Conservation (phyloP, 2,888 invertebrate species). For the Auanema sp. region DNA sequence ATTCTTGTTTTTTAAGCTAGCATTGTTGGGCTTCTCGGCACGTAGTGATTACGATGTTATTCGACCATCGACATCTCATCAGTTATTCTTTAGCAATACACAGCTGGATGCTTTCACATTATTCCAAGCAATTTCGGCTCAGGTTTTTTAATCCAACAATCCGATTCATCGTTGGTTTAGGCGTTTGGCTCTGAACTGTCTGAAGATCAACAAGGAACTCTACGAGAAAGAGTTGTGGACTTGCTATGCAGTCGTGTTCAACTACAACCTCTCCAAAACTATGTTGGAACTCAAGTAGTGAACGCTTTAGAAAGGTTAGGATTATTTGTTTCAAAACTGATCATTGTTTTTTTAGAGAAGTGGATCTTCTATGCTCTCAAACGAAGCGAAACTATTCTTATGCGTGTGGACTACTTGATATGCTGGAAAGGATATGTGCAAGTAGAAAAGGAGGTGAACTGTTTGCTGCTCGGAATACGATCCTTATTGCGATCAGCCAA, state of each 20-base stretch:
- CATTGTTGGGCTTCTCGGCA: conserved; percentile 33
- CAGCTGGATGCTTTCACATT: conserved; percentile 69
- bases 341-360: conserved; percentile 48
- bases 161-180: too few species aligned
- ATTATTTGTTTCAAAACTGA: background rate
- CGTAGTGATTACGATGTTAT: conserved; percentile 15
- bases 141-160: too few species aligned
- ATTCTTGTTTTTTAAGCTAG: conserved; percentile 25
- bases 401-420: conserved; percentile 57
- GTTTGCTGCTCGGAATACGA: conserved; percentile 22
- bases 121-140: conserved; percentile 85
- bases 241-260: conserved; percentile 62
- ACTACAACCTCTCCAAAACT: conserved; percentile 61
- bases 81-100: conserved; percentile 67
- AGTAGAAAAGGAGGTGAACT: conserved; percentile 77
- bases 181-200: conserved; percentile 60
- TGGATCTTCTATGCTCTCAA: conserved; percentile 49
- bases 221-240: conserved; percentile 60
- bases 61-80: conserved; percentile 55
- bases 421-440: conserved; percentile 55
- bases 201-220: conserved; percentile 52
- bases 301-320: conserved; percentile 53
- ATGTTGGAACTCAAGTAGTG: conserved; percentile 61
- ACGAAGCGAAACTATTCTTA: conserved; percentile 61
- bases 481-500: conserved; percentile 56